Evolutionary conservation across 2,113 vertebrate species (phyloP).

Genomic region (Eudyptes chrysolophus): DNA sequence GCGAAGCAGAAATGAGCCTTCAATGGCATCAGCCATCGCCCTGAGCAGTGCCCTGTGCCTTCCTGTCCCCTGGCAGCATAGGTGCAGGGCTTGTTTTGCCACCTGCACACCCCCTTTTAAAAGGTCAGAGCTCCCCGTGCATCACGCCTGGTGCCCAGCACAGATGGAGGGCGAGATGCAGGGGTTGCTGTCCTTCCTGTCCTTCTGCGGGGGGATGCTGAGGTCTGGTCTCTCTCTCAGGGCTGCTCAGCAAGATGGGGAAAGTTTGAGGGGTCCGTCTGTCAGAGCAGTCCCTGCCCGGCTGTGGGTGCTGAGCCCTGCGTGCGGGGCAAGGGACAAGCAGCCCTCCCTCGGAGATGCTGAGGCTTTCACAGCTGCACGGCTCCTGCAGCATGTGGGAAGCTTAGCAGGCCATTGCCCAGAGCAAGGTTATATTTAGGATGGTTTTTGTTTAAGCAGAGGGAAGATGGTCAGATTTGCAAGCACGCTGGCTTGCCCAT

Average conservation of each 20-base stretch:
- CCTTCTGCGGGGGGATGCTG: neutral
- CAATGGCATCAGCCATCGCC: neutral
- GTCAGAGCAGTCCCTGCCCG: neutral
- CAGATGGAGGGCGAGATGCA: neutral
- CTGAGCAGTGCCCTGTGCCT: neutral
- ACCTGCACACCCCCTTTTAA: neutral
- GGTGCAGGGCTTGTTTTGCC: neutral
- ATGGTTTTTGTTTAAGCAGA: neutral
- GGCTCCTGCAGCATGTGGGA: accelerated
- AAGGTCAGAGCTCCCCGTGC: neutral
- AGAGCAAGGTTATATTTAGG: neutral
- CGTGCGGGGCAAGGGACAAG: accelerated
- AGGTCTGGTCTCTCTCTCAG: neutral
- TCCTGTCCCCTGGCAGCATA: neutral
- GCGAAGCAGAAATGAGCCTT: neutral
- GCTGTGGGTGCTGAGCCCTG: neutral
- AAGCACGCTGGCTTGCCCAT: neutral
- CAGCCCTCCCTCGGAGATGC: accelerated
- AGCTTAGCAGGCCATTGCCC: neutral
- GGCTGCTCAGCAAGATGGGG: neutral
- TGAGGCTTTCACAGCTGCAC: neutral
- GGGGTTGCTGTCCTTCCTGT: neutral
- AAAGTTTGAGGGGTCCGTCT: neutral
- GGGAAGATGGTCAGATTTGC: neutral
- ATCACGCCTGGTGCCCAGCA: neutral